A percentile compares a stretch with the other conserved stretches of the same genome.
These are phyloP conservation scores for Trichonephila inaurata DNA, from an alignment of 1,140 invertebrate species.

Conservation along the genomic window DNA sequence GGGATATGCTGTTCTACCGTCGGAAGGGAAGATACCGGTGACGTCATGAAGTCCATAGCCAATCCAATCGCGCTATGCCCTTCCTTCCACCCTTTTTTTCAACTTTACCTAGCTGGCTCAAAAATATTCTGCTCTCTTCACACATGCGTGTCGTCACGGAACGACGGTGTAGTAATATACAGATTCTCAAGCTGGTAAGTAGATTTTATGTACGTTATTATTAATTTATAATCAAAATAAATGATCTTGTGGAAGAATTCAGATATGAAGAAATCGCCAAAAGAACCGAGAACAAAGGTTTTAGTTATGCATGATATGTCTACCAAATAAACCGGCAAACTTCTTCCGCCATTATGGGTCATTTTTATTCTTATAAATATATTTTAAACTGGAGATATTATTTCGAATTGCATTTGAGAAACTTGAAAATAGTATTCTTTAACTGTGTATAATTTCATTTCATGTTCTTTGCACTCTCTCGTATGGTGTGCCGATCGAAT, in stretches of 20 bases:
- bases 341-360: constrained; percentile 54
- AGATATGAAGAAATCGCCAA: neutral
- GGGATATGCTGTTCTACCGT: neutral
- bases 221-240: neutral
- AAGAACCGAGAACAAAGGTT: neutral
- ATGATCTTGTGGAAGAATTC: neutral
- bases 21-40: constrained; percentile 36
- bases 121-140: constrained; percentile 32
- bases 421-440: neutral
- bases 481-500: constrained; percentile 56
- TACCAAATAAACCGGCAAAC: constrained; percentile 49
- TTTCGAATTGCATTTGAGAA: neutral
- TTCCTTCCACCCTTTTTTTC: constrained; percentile 71
- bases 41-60: constrained; percentile 58
- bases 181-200: constrained; percentile 25
- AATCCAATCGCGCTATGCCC: constrained; percentile 7
- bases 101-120: constrained; percentile 20
- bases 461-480: constrained; percentile 17
- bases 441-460: neutral
- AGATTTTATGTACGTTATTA: neutral
- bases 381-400: neutral
- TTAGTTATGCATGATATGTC: constrained; percentile 30
- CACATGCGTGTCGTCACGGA: constrained; percentile 51
- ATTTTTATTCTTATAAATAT: neutral
- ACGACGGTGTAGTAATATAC: neutral